Base-by-base conservation (phyloP, 2,113 vertebrate genomes). In the Chrysochloris asiatica region DNA sequence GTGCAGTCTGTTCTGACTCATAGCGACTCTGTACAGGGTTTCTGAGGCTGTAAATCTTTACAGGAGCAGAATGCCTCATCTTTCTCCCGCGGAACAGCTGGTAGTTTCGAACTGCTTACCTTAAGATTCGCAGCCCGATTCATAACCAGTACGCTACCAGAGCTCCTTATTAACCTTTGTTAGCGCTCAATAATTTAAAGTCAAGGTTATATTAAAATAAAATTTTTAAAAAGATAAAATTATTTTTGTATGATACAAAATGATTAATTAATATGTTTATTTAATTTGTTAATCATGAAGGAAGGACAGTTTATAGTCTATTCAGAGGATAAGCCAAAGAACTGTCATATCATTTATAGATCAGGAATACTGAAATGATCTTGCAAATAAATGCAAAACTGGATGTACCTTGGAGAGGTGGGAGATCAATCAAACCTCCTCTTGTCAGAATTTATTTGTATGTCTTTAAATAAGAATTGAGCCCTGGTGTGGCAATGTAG, bases 151-250 rank as follows among this genome's bases (percentile, higher is more conserved):
- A n/a, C n/a, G n/a, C n/a, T n/a, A n/a, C n/a, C n/a, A n/a, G n/a
- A n/a, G n/a, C n/a, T n/a, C n/a, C n/a, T n/a, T n/a, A n/a, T n/a
- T n/a, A n/a, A n/a, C n/a, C n/a, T n/a, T n/a, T n/a, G n/a, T n/a
- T n/a, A n/a, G n/a, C n/a, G n/a, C n/a, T 1, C 7, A 24, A 69
- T 82, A 36, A 92, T 45, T 79, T 67, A 78, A 36, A 86, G 21
- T 56, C n/a, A 86, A 36, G 22, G 21, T 26, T 1, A 2, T 56
- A 8, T 83, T 79, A 48, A 92, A 86, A 80, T 41, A 30, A 22
- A 63, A 77, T 65, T 86, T 91, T 80, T 8, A 77, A 47, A 75
- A 85, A 86, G 28, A 65, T n/a, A n/a, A n/a, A n/a, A n/a, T n/a
- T n/a, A n/a, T n/a, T n/a, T n/a, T n/a, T n/a, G n/a, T n/a, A n/a